Conservation (phyloP, 2,113 vertebrate species). For the human region DNA sequence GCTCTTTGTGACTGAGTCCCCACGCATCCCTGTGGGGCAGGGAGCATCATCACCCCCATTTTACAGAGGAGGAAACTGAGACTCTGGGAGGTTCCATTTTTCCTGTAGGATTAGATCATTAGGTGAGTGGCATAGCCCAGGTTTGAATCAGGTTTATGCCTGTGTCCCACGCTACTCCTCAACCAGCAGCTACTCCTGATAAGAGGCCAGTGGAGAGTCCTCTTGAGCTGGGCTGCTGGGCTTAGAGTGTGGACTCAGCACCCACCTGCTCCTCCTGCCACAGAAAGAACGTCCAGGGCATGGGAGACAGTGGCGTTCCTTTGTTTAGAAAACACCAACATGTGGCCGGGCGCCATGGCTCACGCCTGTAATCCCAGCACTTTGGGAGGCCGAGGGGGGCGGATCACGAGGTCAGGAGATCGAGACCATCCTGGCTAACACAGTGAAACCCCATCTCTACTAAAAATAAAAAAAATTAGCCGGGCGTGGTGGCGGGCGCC, state of each 20-base stretch:
- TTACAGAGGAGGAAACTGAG: background rate
- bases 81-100: no score
- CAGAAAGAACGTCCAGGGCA: background rate
- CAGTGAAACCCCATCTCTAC: no score
- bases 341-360: no score
- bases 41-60: background rate
- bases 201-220: no score
- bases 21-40: background rate
- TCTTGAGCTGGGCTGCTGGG: background rate
- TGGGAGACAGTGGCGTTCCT: background rate
- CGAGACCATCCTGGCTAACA: no score
- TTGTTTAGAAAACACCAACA: background rate
- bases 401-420: no score
- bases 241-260: background rate
- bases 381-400: no score
- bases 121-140: background rate
- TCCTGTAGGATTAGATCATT: fast-evolving
- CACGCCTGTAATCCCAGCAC: no score
- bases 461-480: no score
- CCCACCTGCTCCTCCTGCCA: background rate
- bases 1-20: no score
- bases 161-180: background rate
- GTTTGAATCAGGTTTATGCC: background rate
- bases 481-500: no score
- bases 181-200: background rate